Base-by-base conservation (phyloP, 37 sponge, comb jelly and placozoan genomes). In the Geodia barretti region DNA sequence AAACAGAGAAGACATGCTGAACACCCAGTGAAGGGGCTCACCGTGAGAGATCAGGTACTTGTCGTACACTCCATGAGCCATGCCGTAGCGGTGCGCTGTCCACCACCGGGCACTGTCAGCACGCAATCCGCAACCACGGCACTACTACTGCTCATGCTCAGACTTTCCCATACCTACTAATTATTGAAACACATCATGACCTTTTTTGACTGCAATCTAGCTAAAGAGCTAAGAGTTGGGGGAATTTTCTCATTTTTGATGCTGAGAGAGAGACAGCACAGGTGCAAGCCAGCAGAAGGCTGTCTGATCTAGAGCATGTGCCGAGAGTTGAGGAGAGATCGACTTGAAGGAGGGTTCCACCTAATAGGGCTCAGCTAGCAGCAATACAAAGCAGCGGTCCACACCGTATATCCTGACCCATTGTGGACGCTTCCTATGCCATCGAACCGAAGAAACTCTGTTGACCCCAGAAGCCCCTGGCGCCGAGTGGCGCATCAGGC, bases 41-140 rank as follows among this genome's bases (percentile, higher is more conserved):
- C 86, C 86, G 41, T 86, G 86, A 30, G 74, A 41, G 4, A 86
- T 79, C 43, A 78, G 78, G 68, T 65, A 64, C 17, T 73, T 54
- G 20, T 71, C 86, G 3, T 79, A 26, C 23, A 78, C 38, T 43
- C 86, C 86, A 14, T 42, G 3, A n/a, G 79, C 68, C 41, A 79
- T 62, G 8, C 86, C 75, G 37, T 74, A 86, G 29, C 68, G 65
- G 33, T 75, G 30, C 11, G 36, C 17, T 3, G 86, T 17, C 25
- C 54, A 47, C 54, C 54, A n/a, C n/a, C n/a, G n/a, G n/a, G n/a
- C n/a, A n/a, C n/a, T n/a, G n/a, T n/a, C n/a, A n/a, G n/a, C n/a
- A 63, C 19, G 19, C n/a, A n/a, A n/a, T 77, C 34, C 24, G 43
- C 7, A n/a, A n/a, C n/a, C n/a, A n/a, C n/a, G n/a, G n/a, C n/a